A percentile compares a stretch with the other conserved stretches of the same genome.
These are phyloP conservation scores for Pelvicachromis taeniatus DNA, from an alignment of 2,113 vertebrate species.

Conservation along the genomic window DNA sequence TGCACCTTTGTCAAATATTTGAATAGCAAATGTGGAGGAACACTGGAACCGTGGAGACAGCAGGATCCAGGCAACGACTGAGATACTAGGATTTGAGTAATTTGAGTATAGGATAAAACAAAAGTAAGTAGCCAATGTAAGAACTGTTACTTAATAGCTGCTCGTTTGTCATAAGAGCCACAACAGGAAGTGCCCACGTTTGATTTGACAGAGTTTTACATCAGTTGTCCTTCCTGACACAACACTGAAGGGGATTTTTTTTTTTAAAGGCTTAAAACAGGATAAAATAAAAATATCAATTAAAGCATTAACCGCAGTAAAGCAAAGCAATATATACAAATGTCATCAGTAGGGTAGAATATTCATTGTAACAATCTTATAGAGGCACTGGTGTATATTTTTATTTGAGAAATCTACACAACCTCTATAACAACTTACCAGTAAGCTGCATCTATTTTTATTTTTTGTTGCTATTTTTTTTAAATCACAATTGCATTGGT, in stretches of 20 bases:
- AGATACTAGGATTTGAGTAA: not conserved
- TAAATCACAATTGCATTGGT: no score
- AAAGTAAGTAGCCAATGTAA: not conserved
- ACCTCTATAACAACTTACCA: no score
- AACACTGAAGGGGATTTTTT: not conserved
- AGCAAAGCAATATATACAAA: rapidly evolving
- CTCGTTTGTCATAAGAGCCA: not conserved
- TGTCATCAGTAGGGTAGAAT: rapidly evolving
- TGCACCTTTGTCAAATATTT: conserved; percentile 58
- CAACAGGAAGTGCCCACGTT: rapidly evolving
- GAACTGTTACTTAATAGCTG: not conserved
- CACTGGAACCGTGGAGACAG: not conserved
- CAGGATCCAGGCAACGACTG: not conserved
- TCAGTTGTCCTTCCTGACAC: not conserved
- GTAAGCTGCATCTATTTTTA: no score
- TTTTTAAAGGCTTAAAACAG: not conserved
- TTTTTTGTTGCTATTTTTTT: no score
- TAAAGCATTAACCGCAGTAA: not conserved
- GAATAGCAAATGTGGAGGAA: not conserved
- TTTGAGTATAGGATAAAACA: not conserved
- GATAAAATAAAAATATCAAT: not conserved
- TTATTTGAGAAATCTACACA: not conserved
- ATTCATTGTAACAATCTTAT: not conserved
- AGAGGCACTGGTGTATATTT: not conserved
- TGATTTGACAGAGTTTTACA: not conserved